Evolutionary conservation across 2,797 vertebrate species (phyloP).

Genomic region (Falco biarmicus): DNA sequence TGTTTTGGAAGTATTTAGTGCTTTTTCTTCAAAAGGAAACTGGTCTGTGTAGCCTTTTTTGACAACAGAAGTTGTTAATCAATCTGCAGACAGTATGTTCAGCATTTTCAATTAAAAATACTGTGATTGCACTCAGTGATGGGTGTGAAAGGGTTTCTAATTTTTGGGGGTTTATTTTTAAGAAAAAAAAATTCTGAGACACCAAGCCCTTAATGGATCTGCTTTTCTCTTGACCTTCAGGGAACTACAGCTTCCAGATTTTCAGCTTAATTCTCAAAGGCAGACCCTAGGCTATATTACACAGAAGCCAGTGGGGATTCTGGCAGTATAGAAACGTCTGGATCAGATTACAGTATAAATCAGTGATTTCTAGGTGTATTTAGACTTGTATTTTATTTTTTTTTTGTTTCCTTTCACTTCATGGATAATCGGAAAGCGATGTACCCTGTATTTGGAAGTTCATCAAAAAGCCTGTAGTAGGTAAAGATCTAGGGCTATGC

Average conservation of each 20-base stretch:
- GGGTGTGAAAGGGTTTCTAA: neutral
- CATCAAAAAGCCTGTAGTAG: neutral
- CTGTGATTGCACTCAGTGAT: neutral
- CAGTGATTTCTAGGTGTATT: neutral
- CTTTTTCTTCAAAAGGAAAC: neutral
- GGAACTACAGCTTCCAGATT: neutral
- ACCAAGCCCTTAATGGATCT: neutral
- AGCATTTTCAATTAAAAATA: neutral
- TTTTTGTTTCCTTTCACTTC: neutral
- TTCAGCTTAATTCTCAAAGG: neutral
- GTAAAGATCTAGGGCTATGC: neutral
- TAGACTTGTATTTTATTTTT: neutral
- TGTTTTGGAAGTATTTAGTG: neutral
- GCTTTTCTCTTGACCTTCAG: conserved; percentile 1
- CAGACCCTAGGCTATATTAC: neutral
- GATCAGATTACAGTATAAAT: neutral
- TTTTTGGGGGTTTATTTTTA: neutral
- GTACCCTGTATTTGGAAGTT: neutral
- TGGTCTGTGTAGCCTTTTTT: neutral
- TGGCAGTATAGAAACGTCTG: neutral
- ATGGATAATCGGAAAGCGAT: neutral
- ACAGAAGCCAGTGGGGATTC: neutral
- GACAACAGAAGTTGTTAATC: neutral
- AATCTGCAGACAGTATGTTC: neutral
- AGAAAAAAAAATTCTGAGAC: neutral